These are phyloP conservation scores for Molanna angustata DNA, from an alignment of 2,888 invertebrate genomes.

Conservation along the genomic window DNA sequence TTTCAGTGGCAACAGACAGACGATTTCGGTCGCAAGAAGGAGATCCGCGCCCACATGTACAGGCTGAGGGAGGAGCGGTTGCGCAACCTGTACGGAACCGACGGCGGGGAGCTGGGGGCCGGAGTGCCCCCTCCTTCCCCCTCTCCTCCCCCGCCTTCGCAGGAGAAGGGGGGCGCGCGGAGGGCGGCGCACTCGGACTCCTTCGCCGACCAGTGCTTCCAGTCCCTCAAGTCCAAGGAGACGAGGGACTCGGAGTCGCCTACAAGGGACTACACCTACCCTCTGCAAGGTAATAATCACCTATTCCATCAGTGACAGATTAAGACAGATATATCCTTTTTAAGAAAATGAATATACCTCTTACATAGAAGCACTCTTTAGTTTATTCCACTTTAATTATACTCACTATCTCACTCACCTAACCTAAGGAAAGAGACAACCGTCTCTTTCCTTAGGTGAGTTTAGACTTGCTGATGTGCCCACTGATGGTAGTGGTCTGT, in stretches of 20 bases:
- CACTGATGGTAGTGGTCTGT: too few species aligned
- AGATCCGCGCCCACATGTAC: conserved; percentile 83
- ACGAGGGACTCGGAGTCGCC: conserved; percentile 76
- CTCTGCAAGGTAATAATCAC: conserved; percentile 48
- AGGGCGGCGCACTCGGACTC: conserved; percentile 65
- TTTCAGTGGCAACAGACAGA: conserved; percentile 85
- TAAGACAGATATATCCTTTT: too few species aligned
- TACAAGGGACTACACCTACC: conserved; percentile 58
- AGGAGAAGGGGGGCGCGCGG: conserved; percentile 43
- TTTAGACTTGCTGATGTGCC: too few species aligned
- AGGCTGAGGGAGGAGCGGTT: conserved; percentile 77
- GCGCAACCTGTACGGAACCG: conserved; percentile 66
- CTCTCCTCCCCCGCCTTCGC: conserved; percentile 36
- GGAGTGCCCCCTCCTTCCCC: conserved; percentile 33
- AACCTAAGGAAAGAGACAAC: too few species aligned
- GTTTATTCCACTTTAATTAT: too few species aligned
- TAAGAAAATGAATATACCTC: too few species aligned
- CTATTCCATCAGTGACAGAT: too few species aligned
- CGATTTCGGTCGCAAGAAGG: conserved; percentile 81
- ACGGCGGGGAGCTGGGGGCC: conserved; percentile 32
- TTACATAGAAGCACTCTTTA: too few species aligned
- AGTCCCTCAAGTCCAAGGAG: conserved; percentile 75
- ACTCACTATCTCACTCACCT: too few species aligned
- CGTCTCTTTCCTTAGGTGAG: too few species aligned
- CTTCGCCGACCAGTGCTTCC: conserved; percentile 72